phyloP scores from a whole-genome alignment of 2,888 invertebrate genomes.

The Plagiodera versicolora region DNA sequence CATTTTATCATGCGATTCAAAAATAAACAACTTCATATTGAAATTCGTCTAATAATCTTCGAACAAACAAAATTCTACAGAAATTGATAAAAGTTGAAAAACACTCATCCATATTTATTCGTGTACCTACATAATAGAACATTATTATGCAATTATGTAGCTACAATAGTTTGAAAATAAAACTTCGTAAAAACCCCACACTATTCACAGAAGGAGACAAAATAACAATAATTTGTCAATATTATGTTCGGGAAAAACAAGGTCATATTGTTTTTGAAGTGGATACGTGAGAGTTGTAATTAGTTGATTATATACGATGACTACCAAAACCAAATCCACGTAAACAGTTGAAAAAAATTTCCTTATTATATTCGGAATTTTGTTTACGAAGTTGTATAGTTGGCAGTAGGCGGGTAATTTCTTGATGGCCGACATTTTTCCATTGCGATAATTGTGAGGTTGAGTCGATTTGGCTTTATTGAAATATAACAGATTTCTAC shows the following conservation, averaged over 20 bases:
- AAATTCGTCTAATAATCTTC: no score
- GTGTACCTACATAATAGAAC: no score
- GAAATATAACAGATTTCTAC: no score
- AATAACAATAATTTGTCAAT: constrained; percentile 1
- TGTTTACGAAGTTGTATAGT: not conserved
- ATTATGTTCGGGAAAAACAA: not conserved
- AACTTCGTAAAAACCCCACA: not conserved
- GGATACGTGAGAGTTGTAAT: not conserved
- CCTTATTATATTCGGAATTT: not conserved
- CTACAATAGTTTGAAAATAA: not conserved
- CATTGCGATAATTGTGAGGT: no score
- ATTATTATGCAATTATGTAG: not conserved
- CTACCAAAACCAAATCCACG: constrained; percentile 1
- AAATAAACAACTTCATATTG: no score
- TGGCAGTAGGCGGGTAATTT: not conserved
- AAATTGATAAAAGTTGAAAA: not conserved
- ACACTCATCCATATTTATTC: not conserved
- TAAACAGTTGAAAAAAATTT: not conserved
- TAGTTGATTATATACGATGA: not conserved
- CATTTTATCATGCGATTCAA: no score
- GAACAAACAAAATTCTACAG: no score
- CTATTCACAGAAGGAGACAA: not conserved
- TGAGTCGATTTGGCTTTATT: no score
- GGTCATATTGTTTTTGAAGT: not conserved
- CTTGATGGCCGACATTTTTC: not conserved